Percentiles rank a stretch among this genome's conserved stretches.
These are phyloP conservation scores for Ctenochaetus hawaiiensis DNA, from an alignment of 2,797 vertebrate species.

Conservation along the genomic window DNA sequence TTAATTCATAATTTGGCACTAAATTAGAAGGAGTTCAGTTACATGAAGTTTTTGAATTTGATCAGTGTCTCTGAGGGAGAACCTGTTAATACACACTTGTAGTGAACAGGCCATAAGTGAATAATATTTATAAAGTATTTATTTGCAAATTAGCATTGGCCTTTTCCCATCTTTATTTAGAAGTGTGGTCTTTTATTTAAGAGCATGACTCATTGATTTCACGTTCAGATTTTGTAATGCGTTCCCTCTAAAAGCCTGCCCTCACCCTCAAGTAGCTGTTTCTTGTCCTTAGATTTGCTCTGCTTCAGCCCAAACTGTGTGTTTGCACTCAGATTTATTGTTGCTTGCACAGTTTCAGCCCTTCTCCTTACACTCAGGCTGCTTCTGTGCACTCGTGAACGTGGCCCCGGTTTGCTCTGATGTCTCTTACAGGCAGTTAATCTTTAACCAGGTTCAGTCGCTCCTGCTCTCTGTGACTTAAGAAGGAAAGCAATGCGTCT, in stretches of 20 bases:
- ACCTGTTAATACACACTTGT: background rate
- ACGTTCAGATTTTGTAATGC: background rate
- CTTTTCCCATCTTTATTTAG: background rate
- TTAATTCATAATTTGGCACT: background rate
- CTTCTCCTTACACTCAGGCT: background rate
- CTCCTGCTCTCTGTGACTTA: background rate
- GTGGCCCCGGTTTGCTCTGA: background rate
- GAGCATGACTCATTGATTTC: constrained; percentile 2
- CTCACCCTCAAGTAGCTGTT: background rate
- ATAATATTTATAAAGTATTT: background rate
- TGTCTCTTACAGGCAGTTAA: background rate
- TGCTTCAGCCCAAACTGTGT: background rate
- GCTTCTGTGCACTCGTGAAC: background rate
- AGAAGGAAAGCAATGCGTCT: too few relatives aligned
- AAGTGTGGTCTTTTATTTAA: background rate
- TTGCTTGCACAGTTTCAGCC: background rate
- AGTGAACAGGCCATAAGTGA: background rate
- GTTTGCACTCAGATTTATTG: background rate
- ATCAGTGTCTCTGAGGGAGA: background rate
- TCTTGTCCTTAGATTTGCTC: background rate
- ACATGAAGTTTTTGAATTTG: background rate
- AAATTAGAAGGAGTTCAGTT: background rate
- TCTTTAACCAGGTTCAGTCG: background rate
- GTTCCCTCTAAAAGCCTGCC: background rate
- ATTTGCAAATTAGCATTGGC: background rate